Base-by-base conservation (phyloP, 2,888 invertebrate species). In the Acholoe squamosa region DNA sequence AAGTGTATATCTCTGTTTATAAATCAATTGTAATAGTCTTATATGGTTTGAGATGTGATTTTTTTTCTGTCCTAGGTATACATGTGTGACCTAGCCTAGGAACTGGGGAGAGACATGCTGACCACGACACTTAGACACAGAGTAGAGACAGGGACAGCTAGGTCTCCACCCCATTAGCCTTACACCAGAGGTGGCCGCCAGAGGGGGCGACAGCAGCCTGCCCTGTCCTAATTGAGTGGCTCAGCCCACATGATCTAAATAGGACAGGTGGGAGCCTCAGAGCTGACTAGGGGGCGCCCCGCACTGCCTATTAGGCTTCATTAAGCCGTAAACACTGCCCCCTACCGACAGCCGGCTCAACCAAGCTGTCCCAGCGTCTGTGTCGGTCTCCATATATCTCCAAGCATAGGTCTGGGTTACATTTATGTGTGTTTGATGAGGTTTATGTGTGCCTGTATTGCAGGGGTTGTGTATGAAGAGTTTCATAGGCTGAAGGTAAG, bases 251-350 rank as follows among this genome's bases (percentile, higher is more conserved):
- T 71, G 71, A 71, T 71, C 71, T 28, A 22, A 25, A 71, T 71
- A 71, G 28, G 71, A 71, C 71, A 71, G 71, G 71, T 71, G 71
- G 28, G 28, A 7, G 71, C 14, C 71, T 71, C 71, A 14, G 28
- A 3, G 25, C 25, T 28, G 14, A 25, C 25, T 28, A 25, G 14
- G 5, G 28, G n/a, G 71, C 71, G 25, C 31, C 71, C 31, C 28
- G 71, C 71, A 43, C 71, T 16, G 71, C 71, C 71, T 71, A 71
- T 71, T 71, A 71, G 71, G 31, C 71, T 28, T 71, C 71, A 71
- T 71, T 71, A 71, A 28, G 71, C 71, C 71, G 71, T 71, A 71
- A 71, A 71, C 71, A 71, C 28, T 71, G 71, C 71, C 71, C 71
- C 71, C 71, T 71, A 28, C 31, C 71, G 71, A 28, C 71, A 25